Evolutionary conservation across 2,113 vertebrate genomes (phyloP).

Genomic region (Stigmatopora argus): DNA sequence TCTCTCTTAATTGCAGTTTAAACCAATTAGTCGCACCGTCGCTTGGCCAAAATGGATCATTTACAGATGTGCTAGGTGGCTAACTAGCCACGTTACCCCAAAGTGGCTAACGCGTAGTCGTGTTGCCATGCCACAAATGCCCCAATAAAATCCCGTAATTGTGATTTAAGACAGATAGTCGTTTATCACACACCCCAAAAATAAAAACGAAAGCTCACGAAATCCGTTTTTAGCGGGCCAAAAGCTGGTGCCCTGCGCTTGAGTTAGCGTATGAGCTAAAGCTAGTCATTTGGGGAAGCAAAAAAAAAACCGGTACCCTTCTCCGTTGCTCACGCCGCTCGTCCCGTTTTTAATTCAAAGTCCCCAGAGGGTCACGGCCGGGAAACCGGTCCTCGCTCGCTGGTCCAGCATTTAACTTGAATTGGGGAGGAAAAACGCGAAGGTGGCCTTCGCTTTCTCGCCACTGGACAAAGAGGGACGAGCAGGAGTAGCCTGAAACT

Average conservation of each 20-base stretch:
- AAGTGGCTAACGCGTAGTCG: conserved; percentile 53
- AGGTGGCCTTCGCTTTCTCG: conserved; percentile 69
- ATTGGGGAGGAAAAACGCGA: conserved; percentile 67
- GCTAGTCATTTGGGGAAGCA: conserved; percentile 66
- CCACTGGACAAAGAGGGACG: conserved; percentile 78
- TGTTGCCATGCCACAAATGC: conserved; percentile 20
- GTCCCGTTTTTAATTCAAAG: conserved; percentile 64
- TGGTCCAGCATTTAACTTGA: conserved; percentile 68
- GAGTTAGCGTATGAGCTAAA: conserved; percentile 50
- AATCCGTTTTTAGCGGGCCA: conserved; percentile 24
- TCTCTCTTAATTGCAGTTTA: conserved; percentile 15
- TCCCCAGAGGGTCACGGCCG: conserved; percentile 66
- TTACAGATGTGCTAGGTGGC: conserved; percentile 71
- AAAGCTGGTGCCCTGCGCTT: conserved; percentile 56
- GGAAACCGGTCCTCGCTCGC: conserved; percentile 63
- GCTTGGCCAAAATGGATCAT: conserved; percentile 59
- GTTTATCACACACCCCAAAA: conserved; percentile 20
- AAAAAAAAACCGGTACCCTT: conserved; percentile 69
- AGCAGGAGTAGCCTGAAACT: conserved; percentile 55
- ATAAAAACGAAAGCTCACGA: neutral
- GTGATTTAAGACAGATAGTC: conserved; percentile 9
- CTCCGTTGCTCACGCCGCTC: conserved; percentile 65
- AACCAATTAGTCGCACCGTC: conserved; percentile 40
- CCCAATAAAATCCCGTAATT: neutral
- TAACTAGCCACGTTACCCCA: conserved; percentile 63